Evolutionary conservation across 2,888 invertebrate genomes (phyloP).

Genomic region (Protodeltote pygarga): DNA sequence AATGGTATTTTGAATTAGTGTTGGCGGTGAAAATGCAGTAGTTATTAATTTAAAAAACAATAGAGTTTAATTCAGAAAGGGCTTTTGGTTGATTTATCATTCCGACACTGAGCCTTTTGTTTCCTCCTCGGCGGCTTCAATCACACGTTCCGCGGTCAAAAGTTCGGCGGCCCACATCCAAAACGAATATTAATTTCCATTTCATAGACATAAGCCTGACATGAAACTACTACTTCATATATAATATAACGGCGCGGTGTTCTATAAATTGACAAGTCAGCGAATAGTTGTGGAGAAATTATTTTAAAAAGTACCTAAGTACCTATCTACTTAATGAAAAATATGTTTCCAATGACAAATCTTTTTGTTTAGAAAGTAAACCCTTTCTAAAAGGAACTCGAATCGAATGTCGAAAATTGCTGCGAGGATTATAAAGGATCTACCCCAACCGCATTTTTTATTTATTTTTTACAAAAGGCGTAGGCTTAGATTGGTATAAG

Average conservation of each 20-base stretch:
- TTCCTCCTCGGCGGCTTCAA: constrained; percentile 64
- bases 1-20: constrained; percentile 8
- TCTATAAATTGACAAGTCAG: too few species aligned
- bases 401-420: constrained; percentile 18
- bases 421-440: constrained; percentile 46
- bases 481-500: constrained; percentile 42
- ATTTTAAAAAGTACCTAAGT: too few species aligned
- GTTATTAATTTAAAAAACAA: constrained; percentile 66
- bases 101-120: constrained; percentile 68
- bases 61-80: constrained; percentile 72
- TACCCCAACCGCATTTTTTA: constrained; percentile 50
- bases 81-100: constrained; percentile 76
- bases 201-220: constrained; percentile 30
- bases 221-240: constrained; percentile 38
- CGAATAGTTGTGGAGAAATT: too few species aligned
- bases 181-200: constrained; percentile 57
- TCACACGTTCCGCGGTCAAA: constrained; percentile 67
- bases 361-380: too few species aligned
- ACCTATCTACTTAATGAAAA: neutral
- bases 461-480: constrained; percentile 40
- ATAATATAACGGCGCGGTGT: constrained; percentile 12
- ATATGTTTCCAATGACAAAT: too few species aligned
- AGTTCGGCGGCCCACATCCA: constrained; percentile 52
- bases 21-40: constrained; percentile 41
- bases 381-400: neutral